A percentile compares a stretch with the other conserved stretches of the same genome.
Conservation (phyloP, 1,140 invertebrate species). For the Agrilus planipennis region DNA sequence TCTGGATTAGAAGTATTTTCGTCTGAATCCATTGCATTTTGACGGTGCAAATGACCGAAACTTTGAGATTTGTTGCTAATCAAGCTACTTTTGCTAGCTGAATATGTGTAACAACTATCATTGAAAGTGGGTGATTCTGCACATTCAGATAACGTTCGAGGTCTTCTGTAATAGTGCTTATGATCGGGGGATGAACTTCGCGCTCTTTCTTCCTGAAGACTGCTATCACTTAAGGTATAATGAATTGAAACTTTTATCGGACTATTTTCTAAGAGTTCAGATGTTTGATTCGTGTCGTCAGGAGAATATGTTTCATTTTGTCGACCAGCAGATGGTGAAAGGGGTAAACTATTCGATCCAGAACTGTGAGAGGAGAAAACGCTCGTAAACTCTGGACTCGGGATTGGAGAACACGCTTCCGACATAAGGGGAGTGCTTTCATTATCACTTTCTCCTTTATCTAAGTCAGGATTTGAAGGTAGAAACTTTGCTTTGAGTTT, state of each 20-base stretch:
- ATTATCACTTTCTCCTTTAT: slow-evolving; percentile 29
- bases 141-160: slow-evolving; percentile 21
- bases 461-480: slow-evolving; percentile 28
- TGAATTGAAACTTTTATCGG: slow-evolving; percentile 2
- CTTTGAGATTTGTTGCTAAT: slow-evolving; percentile 20
- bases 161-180: not conserved
- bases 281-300: not conserved
- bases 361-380: slow-evolving; percentile 14
- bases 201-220: slow-evolving; percentile 3
- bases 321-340: slow-evolving; percentile 18
- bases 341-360: slow-evolving; percentile 20
- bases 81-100: slow-evolving; percentile 15
- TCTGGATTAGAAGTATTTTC: slow-evolving; percentile 25
- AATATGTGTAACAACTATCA: too few relatives aligned
- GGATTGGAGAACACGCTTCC: slow-evolving; percentile 26
- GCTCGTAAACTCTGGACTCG: slow-evolving; percentile 20
- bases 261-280: slow-evolving; percentile 2
- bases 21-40: slow-evolving; percentile 28
- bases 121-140: slow-evolving; percentile 8
- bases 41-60: slow-evolving; percentile 24
- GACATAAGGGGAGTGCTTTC: slow-evolving; percentile 36
- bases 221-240: slow-evolving; percentile 3
- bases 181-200: not conserved
- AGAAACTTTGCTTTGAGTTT: slow-evolving; percentile 36
- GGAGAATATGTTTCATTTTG: not conserved